Base-by-base conservation (phyloP, 2,113 vertebrate genomes). In the Australoheros scitulus region DNA sequence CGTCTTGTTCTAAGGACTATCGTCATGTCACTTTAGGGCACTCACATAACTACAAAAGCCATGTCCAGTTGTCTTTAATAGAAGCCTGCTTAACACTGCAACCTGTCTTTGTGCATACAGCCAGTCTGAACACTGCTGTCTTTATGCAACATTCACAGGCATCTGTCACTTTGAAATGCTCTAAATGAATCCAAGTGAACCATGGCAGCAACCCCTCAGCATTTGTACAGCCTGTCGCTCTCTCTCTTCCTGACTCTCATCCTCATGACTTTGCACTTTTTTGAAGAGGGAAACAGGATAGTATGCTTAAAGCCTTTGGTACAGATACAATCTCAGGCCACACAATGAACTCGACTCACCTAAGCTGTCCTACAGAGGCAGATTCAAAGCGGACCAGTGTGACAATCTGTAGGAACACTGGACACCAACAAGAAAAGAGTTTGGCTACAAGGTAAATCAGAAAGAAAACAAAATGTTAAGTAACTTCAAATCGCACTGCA, bases 111-210 rank as follows among this genome's bases (percentile, higher is more conserved):
- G 8, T 55, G 76, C 8, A 22, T 85, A 36, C 72, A 59, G 80
- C 22, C 74, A 38, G 57, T 61, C 79, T 61, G 47, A 76, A 72
- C 24, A 26, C 20, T 58, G 74, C 43, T 26, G 29, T 78, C 43
- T 68, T 61, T 64, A 41, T 57, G 68, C 76, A 82, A 90, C 60
- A 78, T 63, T 84, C 58, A 70, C 60, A 24, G 84, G 59, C 89
- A 91, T 88, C 88, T 84, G 87, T 86, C 90, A 83, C 81, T 80
- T 93, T 47, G 32, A 70, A 85, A 88, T 59, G 70, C 47, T 87
- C 70, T 56, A 38, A 79, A 18, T 61, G 75, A 85, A 80, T 84
- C 52, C 78, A 90, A 88, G 76, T 81, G 70, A 82, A 76, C 58
- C 77, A 65, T 43, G 22, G 81, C 61, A 50, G 29, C 60, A 61